Base-by-base conservation (phyloP, 2,797 vertebrate species). In the Notamacropus eugenii region DNA sequence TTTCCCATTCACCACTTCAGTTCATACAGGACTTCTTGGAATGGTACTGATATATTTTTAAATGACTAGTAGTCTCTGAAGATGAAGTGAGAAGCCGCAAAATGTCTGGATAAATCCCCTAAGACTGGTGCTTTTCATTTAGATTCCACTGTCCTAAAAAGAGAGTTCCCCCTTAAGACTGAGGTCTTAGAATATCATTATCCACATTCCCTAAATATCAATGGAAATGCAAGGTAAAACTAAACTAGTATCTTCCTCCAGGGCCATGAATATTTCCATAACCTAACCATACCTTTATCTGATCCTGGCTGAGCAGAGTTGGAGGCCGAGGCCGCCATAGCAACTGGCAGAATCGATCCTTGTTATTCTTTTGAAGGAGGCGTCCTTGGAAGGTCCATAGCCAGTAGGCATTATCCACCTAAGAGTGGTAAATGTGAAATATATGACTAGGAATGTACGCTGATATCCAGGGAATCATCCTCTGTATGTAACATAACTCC, bases 371-470 rank as follows among this genome's bases (percentile, higher is more conserved):
- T 98, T 99, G 99, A 91, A 99, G 99, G 0, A 99, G 99, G 55
- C 99, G 99, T 4, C 99, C 99, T 98, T 99, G 99, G 98, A 99
- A 99, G 0, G 99, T 99, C 99, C 99, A 99, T 97, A 99, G 98
- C 99, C 99, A 99, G 98, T 99, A 99, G 0, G 99, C 99, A 1
- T 99, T 99, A 99, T 99, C 99, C 99, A 99, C 99, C 99, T 99
- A 95, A 46, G 12, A 9, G 56, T 29, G 29, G 27, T 0, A 67
- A 93, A 4, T 0, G 0, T 11, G 92, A 10, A 12, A 93, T 10
- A 50, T 31, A 91, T 50, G 58, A 56, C 31, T 31, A 5, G 12
- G 1, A 3, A 82, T 5, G 12, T 11, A 12, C 34, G 87, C 22
- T 11, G 1, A 92, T 24, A 24, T 4, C 56, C 10, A 3, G 2